These are phyloP conservation scores for Siniperca scherzeri DNA, from an alignment of 2,797 vertebrate species.

Conservation along the genomic window DNA sequence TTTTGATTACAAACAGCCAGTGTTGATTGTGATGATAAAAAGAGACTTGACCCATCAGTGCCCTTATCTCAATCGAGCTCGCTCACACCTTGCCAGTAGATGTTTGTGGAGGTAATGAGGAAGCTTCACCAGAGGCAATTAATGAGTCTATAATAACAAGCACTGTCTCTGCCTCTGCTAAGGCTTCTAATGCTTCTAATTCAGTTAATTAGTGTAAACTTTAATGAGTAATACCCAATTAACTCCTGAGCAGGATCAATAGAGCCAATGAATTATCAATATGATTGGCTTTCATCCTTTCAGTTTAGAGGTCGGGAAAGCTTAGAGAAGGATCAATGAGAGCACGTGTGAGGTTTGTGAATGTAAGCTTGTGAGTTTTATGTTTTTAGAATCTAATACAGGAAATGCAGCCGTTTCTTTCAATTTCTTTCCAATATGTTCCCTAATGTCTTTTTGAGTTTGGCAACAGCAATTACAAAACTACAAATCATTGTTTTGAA, in stretches of 20 bases:
- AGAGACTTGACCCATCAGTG: constrained; percentile 53
- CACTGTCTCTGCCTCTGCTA: constrained; percentile 33
- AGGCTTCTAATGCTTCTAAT: constrained; percentile 46
- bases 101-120: constrained; percentile 68
- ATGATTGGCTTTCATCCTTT: constrained; percentile 68
- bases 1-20: constrained; percentile 68
- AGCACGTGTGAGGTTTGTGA: background rate
- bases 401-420: constrained; percentile 6
- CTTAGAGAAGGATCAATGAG: constrained; percentile 39
- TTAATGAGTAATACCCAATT: constrained; percentile 72
- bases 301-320: constrained; percentile 30
- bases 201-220: constrained; percentile 67
- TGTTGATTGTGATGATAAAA: constrained; percentile 66
- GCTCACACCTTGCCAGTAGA: constrained; percentile 39
- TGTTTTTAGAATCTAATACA: background rate
- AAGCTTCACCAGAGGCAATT: constrained; percentile 65
- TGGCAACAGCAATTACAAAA: background rate
- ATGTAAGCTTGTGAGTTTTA: background rate
- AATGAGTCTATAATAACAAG: constrained; percentile 60
- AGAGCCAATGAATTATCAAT: constrained; percentile 62
- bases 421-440: background rate
- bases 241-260: constrained; percentile 68
- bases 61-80: constrained; percentile 22
- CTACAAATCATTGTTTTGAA: background rate
- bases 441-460: background rate